phyloP scores from a whole-genome alignment of 1,140 invertebrate genomes.

The Drosophila yakuba region DNA sequence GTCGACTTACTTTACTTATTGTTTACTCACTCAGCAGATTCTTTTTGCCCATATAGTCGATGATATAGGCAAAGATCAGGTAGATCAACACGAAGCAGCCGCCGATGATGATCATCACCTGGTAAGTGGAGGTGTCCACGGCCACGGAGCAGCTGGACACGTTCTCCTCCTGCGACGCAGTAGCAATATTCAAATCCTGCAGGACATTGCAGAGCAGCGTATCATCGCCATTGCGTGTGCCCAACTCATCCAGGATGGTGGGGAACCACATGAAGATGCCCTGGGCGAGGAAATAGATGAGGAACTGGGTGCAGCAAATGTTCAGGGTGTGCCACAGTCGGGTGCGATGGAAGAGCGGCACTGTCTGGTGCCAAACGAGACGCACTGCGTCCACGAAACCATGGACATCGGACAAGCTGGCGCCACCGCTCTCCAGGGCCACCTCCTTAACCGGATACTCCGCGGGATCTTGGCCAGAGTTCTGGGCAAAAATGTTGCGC shows the following conservation, averaged over 20 bases:
- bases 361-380: constrained; percentile 85
- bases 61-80: constrained; percentile 75
- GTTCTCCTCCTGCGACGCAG: not conserved
- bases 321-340: constrained; percentile 86
- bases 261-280: constrained; percentile 85
- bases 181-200: constrained; percentile 11
- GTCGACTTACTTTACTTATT: too few relatives aligned
- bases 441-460: constrained; percentile 68
- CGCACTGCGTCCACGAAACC: constrained; percentile 65
- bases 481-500: constrained; percentile 87
- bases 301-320: constrained; percentile 86
- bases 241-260: constrained; percentile 71
- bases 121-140: constrained; percentile 57
- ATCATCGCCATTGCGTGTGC: constrained; percentile 13
- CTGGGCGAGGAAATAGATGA: constrained; percentile 82
- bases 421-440: constrained; percentile 42
- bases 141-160: constrained; percentile 22
- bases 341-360: constrained; percentile 85
- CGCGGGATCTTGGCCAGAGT: constrained; percentile 84
- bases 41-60: constrained; percentile 70
- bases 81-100: constrained; percentile 65
- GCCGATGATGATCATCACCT: constrained; percentile 74
- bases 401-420: constrained; percentile 62
- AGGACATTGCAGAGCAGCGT: constrained; percentile 55
- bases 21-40: constrained; percentile 66